Evolutionary conservation across 2,888 invertebrate species (phyloP).

Genomic region (Drosophila pegasa): DNA sequence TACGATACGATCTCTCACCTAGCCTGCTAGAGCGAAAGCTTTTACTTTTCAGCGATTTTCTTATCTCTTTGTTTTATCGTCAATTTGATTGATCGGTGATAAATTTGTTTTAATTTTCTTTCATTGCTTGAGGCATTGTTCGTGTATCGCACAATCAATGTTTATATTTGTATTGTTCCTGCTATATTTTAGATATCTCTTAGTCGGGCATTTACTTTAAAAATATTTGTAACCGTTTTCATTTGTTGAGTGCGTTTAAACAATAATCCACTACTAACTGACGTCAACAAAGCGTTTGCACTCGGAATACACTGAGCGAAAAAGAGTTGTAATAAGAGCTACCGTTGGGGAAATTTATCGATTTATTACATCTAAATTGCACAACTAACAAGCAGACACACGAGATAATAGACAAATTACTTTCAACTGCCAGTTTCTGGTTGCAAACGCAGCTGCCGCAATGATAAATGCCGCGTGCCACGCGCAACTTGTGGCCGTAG

Average conservation of each 20-base stretch:
- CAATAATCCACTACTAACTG: conserved; percentile 24
- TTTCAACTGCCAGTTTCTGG: background rate
- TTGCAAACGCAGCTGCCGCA: conserved; percentile 19
- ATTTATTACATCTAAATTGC: conserved; percentile 28
- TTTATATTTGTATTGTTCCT: background rate
- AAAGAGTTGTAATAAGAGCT: conserved; percentile 22
- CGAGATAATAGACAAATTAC: conserved; percentile 26
- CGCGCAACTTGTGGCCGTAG: conserved; percentile 41
- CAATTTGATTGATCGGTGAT: conserved; percentile 4
- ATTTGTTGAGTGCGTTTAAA: conserved; percentile 17
- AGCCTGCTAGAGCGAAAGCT: background rate
- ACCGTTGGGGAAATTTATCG: conserved; percentile 19
- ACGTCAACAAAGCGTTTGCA: conserved; percentile 38
- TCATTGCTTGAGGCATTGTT: background rate
- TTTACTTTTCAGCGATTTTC: background rate
- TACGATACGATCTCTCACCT: background rate
- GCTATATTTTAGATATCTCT: conserved; percentile 11
- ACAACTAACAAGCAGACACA: conserved; percentile 32
- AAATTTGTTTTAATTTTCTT: background rate
- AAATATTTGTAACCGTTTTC: background rate
- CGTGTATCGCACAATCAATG: background rate
- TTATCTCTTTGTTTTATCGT: background rate
- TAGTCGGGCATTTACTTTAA: background rate
- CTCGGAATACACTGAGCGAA: conserved; percentile 10
- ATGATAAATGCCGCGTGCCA: conserved; percentile 40